phyloP scores from a whole-genome alignment of 2,888 invertebrate genomes.

The Choristoneura rosaceana region DNA sequence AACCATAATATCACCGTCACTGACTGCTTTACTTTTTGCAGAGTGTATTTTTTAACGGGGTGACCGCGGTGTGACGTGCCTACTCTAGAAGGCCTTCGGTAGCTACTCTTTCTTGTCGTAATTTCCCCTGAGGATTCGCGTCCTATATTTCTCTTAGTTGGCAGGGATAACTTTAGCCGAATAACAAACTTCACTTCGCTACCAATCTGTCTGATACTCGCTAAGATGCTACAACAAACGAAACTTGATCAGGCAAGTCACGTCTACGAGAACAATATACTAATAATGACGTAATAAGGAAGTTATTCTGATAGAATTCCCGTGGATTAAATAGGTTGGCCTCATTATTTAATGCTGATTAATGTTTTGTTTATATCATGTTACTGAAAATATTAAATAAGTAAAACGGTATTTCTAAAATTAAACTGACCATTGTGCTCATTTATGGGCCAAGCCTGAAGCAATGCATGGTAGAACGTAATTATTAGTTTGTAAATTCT shows the following conservation, averaged over 20 bases:
- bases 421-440: background rate
- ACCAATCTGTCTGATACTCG: constrained; percentile 41
- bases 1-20: background rate
- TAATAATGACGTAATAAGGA: constrained; percentile 39
- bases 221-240: constrained; percentile 34
- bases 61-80: constrained; percentile 21
- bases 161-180: constrained; percentile 39
- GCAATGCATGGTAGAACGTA: no score
- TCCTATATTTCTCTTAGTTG: constrained; percentile 41
- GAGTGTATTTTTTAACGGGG: background rate
- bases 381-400: no score
- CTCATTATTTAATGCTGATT: constrained; percentile 3
- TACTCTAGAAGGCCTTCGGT: constrained; percentile 24
- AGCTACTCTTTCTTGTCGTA: constrained; percentile 40
- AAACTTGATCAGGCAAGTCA: constrained; percentile 42
- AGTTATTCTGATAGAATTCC: constrained; percentile 31
- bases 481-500: no score
- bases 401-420: background rate
- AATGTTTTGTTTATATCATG: background rate
- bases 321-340: constrained; percentile 5
- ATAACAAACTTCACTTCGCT: constrained; percentile 39
- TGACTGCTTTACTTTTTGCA: background rate
- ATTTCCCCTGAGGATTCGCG: constrained; percentile 41
- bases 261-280: constrained; percentile 36
- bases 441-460: no score